These are phyloP conservation scores for Empidonax alnorum DNA, from an alignment of 2,113 vertebrate genomes.

Conservation along the genomic window DNA sequence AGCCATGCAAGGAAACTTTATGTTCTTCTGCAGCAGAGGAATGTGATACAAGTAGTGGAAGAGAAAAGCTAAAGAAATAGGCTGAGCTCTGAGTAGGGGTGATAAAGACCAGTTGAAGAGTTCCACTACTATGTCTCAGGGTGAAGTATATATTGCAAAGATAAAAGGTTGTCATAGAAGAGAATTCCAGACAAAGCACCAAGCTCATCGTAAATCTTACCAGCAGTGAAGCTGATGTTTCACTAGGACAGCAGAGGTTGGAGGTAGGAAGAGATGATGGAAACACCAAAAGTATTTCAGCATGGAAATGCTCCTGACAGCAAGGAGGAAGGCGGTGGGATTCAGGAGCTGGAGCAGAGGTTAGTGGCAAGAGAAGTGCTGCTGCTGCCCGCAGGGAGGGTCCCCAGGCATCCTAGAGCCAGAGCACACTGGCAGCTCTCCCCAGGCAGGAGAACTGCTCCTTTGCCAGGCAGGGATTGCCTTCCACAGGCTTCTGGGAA, in stretches of 20 bases:
- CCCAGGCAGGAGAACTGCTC: neutral
- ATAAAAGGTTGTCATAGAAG: neutral
- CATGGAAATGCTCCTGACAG: neutral
- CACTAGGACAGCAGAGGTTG: no score
- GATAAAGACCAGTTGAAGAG: neutral
- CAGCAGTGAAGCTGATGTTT: neutral
- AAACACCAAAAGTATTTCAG: neutral
- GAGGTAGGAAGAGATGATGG: neutral
- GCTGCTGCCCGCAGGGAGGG: neutral
- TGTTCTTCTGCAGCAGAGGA: neutral
- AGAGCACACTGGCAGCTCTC: neutral
- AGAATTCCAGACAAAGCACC: neutral
- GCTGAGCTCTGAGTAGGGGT: neutral
- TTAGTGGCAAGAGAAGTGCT: neutral
- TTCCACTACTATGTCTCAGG: neutral
- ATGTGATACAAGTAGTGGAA: neutral
- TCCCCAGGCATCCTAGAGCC: neutral
- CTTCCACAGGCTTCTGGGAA: neutral
- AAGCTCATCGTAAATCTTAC: neutral
- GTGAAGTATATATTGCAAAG: neutral
- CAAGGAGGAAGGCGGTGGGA: neutral
- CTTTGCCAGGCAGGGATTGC: neutral
- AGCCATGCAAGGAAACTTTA: neutral
- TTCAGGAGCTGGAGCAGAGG: neutral
- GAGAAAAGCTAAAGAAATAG: neutral